Base-by-base conservation (phyloP, 2,113 vertebrate genomes). In the Speoplatyrhinus poulsoni region DNA sequence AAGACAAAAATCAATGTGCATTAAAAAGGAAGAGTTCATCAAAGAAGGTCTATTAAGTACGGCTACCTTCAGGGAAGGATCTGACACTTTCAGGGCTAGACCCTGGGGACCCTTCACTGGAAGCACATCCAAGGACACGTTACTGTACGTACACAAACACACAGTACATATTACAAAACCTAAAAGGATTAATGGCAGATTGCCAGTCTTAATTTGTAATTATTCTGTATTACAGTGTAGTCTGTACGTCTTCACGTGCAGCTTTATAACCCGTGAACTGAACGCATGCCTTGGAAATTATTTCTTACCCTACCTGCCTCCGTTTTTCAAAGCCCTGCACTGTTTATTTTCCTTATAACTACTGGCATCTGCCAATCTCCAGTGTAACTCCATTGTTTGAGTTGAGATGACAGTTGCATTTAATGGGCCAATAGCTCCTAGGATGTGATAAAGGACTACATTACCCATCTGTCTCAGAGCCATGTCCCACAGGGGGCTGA, bases 101-200 rank as follows among this genome's bases (percentile, higher is more conserved):
- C 93, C 93, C 50, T 97, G 95, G 67, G 97, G 97, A 73, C 96
- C 98, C 86, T 93, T 98, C 72, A 99, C 98, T 46, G 98, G 98
- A 50, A 99, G 91, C 70, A 98, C 93, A 26, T 99, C 98, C 89
- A 99, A 86, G 65, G 93, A 93, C 50, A 92, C 83, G 62, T 94
- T 92, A 71, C 87, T 86, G 65, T 85, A 2, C n/a, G 15, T 32
- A 32, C 19, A 61, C 4, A 62, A 56, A 41, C 36, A 5, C 7
- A 41, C 36, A 26, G 26, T 26, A 2, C 26, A 26, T 26, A 26
- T 26, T 26, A 6, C 36, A 41, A 41, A 41, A 41, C 36, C 36
- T 8, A 41, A 26, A 41, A 41, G 36, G 36, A 41, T 41, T 41
- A 36, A 36, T 6, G 36, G 36, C 36, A 36, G 36, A 36, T 6